A percentile compares a stretch with the other conserved stretches of the same genome.
These are phyloP conservation scores for Drosophila malerkotliana DNA, from an alignment of 1,140 invertebrate species.

Conservation along the genomic window DNA sequence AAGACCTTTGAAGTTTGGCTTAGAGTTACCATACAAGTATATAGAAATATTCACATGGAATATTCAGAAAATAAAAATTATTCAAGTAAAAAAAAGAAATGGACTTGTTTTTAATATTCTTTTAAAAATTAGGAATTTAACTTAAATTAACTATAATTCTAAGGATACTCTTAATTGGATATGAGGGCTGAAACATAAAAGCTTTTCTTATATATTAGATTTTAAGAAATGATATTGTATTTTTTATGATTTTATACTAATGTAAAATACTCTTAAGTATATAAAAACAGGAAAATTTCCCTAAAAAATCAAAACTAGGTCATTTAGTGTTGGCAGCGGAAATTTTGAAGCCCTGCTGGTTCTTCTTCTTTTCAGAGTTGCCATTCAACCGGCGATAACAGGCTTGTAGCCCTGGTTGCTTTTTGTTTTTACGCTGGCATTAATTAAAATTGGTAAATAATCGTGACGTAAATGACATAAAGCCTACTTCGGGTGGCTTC, in stretches of 20 bases:
- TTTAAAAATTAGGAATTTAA: too few species aligned
- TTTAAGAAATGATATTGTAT: too few species aligned
- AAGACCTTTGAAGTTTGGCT: background rate
- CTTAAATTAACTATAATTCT: too few species aligned
- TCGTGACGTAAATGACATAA: constrained; percentile 1
- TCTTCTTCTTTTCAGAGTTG: background rate
- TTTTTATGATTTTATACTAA: background rate
- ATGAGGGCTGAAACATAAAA: too few species aligned
- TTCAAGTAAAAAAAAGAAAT: too few species aligned
- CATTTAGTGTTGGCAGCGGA: background rate
- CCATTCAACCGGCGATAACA: constrained; percentile 13
- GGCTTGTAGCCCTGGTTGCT: constrained; percentile 52
- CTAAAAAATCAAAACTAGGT: background rate
- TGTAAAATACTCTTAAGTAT: background rate
- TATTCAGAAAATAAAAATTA: too few species aligned
- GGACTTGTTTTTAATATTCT: too few species aligned
- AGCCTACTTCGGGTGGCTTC: background rate
- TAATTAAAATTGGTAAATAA: constrained; percentile 68
- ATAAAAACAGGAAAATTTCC: background rate
- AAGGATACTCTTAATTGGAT: too few species aligned
- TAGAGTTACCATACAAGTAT: background rate
- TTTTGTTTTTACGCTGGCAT: constrained; percentile 66
- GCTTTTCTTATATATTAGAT: too few species aligned
- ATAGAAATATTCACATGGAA: too few species aligned
- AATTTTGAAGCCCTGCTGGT: background rate